Evolutionary conservation across 2,888 invertebrate genomes (phyloP).

Genomic region (Zygogramma bicolorata): DNA sequence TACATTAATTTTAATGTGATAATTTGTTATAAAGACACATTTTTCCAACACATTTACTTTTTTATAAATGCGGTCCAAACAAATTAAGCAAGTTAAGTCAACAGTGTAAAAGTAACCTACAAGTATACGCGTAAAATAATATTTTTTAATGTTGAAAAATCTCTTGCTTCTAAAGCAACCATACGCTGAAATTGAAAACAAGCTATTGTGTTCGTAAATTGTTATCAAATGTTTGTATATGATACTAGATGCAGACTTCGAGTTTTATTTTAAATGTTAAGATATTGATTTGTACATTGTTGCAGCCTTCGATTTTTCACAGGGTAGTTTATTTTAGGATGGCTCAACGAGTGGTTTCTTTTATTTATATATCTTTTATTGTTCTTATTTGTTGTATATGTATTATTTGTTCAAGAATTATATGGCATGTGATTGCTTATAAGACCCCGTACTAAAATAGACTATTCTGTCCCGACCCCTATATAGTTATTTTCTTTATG

Average conservation of each 20-base stretch:
- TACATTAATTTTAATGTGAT: constrained; percentile 57
- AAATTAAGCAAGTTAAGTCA: constrained; percentile 54
- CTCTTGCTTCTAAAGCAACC: constrained; percentile 27
- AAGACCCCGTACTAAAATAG: constrained; percentile 45
- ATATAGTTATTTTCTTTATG: constrained; percentile 26
- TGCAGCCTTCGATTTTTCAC: constrained; percentile 36
- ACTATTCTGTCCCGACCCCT: constrained; percentile 41
- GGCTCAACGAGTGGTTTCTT: constrained; percentile 33
- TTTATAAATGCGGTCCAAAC: constrained; percentile 60
- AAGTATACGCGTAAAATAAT: constrained; percentile 60
- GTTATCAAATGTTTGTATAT: constrained; percentile 46
- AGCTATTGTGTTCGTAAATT: constrained; percentile 52
- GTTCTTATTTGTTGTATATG: constrained; percentile 42
- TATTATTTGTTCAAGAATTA: constrained; percentile 43
- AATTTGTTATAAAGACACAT: constrained; percentile 58
- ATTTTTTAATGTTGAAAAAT: constrained; percentile 57
- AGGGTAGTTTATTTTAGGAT: constrained; percentile 43
- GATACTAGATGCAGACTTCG: constrained; percentile 36
- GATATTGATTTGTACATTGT: constrained; percentile 44
- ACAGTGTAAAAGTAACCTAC: constrained; percentile 59
- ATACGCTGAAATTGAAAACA: constrained; percentile 23
- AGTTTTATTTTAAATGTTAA: constrained; percentile 40
- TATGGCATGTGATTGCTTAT: constrained; percentile 27
- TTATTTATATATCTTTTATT: constrained; percentile 24
- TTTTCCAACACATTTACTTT: constrained; percentile 43